Base-by-base conservation (phyloP, 1,140 invertebrate species). In the Drosophila nikananu region DNA sequence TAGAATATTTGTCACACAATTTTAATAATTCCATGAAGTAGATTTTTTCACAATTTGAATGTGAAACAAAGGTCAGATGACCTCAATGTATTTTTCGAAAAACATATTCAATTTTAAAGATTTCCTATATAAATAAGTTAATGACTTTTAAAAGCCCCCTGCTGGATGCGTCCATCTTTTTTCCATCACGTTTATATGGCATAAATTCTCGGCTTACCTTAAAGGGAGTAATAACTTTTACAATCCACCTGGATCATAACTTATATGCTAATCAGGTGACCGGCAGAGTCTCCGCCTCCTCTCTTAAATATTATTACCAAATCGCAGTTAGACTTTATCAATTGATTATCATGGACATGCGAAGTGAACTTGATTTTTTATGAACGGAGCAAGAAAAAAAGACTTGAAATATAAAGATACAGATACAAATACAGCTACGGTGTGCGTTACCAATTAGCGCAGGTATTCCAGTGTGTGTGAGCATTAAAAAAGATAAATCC, bases 201-300 rank as follows among this genome's bases (percentile, higher is more conserved):
- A 73, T 60, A 71, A 49, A 71, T 71, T 51, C 66, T 71, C 63
- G 51, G 49, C 42, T 46, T 42, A 8, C 23, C 61, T 73, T 65
- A 68, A 74, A 70, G 42, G 72, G 25, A 58, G 63, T 66, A 44
- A 60, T 83, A 79, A 76, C 61, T 63, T 67, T 44, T 55, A 77
- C 51, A 54, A 72, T 58, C 42, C 37, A 54, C 12, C 42, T 52
- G 70, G 67, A 61, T 60, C 82, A 63, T 77, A 80, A 83, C 89
- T 84, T 78, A 90, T 81, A 81, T 81, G 75, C 55, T 84, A 90
- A 89, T 84, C 81, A 87, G 84, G 81, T 89, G 83, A 80, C 80
- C 63, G 42, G 48, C 63, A 49, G 51, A 49, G 51, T 62, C 46
- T 73, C 54, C 60, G 76, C 65, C 48, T 66, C 19, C 64, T 63